phyloP scores from a whole-genome alignment of 2,888 invertebrate species.

The Empis livida region DNA sequence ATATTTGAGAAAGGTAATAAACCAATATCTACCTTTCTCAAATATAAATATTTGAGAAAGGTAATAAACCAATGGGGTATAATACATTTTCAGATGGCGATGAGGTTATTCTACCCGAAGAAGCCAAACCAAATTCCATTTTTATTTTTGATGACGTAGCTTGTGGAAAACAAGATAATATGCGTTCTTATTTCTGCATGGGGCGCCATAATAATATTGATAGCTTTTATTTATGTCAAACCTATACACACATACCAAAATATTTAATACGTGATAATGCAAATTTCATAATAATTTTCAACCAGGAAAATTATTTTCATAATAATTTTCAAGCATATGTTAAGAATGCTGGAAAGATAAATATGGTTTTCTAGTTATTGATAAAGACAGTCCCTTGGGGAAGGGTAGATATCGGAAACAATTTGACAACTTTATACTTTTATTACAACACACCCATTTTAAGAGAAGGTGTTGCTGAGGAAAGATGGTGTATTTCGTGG shows the following conservation, averaged over 20 bases:
- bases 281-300: slow-evolving; percentile 26
- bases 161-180: slow-evolving; percentile 21
- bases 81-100: too few relatives aligned
- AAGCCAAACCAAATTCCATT: slow-evolving; percentile 19
- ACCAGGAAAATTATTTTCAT: slow-evolving; percentile 18
- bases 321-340: background rate
- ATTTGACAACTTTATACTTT: too few relatives aligned
- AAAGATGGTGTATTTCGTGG: too few relatives aligned
- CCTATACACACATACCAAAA: slow-evolving; percentile 26
- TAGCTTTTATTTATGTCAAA: slow-evolving; percentile 25
- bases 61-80: too few relatives aligned
- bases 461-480: too few relatives aligned
- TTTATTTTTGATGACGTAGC: slow-evolving; percentile 11
- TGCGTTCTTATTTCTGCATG: slow-evolving; percentile 23
- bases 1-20: too few relatives aligned
- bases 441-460: too few relatives aligned
- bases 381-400: background rate
- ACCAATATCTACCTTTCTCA: too few relatives aligned
- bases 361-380: background rate
- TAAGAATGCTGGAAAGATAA: background rate
- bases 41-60: too few relatives aligned
- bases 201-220: slow-evolving; percentile 25
- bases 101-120: slow-evolving; percentile 7
- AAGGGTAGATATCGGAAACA: too few relatives aligned
- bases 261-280: slow-evolving; percentile 26